phyloP scores from a whole-genome alignment of 2,888 invertebrate species.

The Chironomus riparius region DNA sequence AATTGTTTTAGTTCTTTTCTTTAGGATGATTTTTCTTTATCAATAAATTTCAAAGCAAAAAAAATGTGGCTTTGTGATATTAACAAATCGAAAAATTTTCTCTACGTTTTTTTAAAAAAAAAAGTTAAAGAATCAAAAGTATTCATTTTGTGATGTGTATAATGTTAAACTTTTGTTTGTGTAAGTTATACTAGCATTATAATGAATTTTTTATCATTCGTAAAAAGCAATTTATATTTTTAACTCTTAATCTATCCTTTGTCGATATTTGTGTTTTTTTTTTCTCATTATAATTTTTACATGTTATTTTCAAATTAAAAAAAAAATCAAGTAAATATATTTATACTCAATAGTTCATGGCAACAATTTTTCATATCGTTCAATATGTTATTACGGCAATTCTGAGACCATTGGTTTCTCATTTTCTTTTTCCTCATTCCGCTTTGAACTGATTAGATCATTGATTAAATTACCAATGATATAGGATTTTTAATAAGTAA shows the following conservation, averaged over 20 bases:
- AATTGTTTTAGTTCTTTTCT: neutral
- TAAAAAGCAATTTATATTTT: neutral
- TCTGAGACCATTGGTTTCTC: constrained; percentile 6
- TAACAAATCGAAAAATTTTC: no score
- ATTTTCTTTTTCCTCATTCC: neutral
- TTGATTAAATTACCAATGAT: no score
- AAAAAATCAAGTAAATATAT: neutral
- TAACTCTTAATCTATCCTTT: neutral
- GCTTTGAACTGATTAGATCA: neutral
- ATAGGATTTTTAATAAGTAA: neutral
- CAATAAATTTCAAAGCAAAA: no score
- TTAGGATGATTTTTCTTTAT: no score
- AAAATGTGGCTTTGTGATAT: no score
- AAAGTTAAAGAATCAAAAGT: neutral
- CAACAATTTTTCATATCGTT: neutral
- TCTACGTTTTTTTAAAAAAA: no score
- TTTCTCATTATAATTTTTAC: neutral
- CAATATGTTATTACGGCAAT: neutral
- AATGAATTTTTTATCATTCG: neutral
- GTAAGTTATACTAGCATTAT: neutral
- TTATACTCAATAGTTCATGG: constrained; percentile 1
- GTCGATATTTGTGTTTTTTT: neutral
- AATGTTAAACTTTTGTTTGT: neutral
- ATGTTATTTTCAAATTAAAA: no score
- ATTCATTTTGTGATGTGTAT: neutral